Percentiles rank a stretch among this genome's conserved stretches.
Conservation (phyloP, 1,140 invertebrate genomes). For the Nylanderia fulva region DNA sequence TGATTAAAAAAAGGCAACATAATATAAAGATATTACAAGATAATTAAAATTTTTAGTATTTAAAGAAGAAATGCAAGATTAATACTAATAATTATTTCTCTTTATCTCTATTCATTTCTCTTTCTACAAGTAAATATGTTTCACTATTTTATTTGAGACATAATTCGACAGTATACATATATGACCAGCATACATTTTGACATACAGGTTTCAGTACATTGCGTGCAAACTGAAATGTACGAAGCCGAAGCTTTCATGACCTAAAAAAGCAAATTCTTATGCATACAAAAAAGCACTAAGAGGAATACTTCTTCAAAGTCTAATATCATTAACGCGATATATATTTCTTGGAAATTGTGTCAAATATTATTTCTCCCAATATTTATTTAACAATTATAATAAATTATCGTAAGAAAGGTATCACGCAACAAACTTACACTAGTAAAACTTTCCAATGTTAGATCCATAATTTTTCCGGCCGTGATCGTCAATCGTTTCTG, state of each 20-base stretch:
- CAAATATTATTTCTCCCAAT: background rate
- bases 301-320: background rate
- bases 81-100: background rate
- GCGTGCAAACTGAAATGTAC: slow-evolving; percentile 54
- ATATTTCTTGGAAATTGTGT: background rate
- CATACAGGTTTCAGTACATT: slow-evolving; percentile 28
- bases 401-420: background rate
- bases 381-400: background rate
- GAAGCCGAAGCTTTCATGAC: slow-evolving; percentile 55
- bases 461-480: slow-evolving; percentile 59
- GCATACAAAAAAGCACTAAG: background rate
- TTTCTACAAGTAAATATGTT: slow-evolving; percentile 32
- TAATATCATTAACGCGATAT: background rate
- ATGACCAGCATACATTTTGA: background rate
- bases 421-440: slow-evolving; percentile 44
- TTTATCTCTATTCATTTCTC: background rate
- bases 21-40: background rate
- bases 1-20: background rate
- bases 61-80: background rate
- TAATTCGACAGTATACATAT: background rate
- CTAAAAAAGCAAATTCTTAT: slow-evolving; percentile 16
- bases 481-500: slow-evolving; percentile 64
- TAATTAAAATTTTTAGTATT: too few relatives aligned
- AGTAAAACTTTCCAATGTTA: slow-evolving; percentile 60
- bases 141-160: background rate